Percentiles rank a stretch among this genome's conserved stretches.
Conservation (phyloP, 2,888 invertebrate genomes). For the Dolichomitus sp. region DNA sequence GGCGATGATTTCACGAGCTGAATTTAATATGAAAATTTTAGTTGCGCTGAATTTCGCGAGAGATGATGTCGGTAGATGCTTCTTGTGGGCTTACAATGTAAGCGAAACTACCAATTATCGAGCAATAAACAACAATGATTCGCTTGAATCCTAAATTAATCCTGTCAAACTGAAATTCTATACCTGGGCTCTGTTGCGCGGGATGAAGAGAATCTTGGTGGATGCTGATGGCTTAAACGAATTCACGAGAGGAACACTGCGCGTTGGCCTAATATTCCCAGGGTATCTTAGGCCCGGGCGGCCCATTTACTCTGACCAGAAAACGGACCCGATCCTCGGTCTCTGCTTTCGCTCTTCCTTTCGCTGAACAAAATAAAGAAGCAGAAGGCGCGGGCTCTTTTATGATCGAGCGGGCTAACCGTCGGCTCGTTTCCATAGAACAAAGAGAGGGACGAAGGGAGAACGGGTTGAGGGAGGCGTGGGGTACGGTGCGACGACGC, state of each 20-base stretch:
- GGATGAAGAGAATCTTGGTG: constrained; percentile 49
- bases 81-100: constrained; percentile 46
- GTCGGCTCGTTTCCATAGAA: constrained; percentile 76
- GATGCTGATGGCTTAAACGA: constrained; percentile 58
- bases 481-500: constrained; percentile 33
- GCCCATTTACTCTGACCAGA: constrained; percentile 63
- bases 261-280: constrained; percentile 62
- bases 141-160: constrained; percentile 63
- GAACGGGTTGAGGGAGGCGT: constrained; percentile 31
- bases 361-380: constrained; percentile 55
- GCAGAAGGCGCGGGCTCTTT: constrained; percentile 59
- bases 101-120: constrained; percentile 66
- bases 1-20: constrained; percentile 15
- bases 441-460: constrained; percentile 69
- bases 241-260: constrained; percentile 43
- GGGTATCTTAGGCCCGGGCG: constrained; percentile 49
- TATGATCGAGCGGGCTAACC: constrained; percentile 67
- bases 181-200: constrained; percentile 55
- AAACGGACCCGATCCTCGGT: constrained; percentile 37
- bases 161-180: constrained; percentile 67
- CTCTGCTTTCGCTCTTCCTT: constrained; percentile 42
- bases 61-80: constrained; percentile 26
- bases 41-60: constrained; percentile 25
- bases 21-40: constrained; percentile 29
- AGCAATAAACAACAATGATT: constrained; percentile 67